phyloP scores from a whole-genome alignment of 1,140 invertebrate species.

The Drosophila asahinai region DNA sequence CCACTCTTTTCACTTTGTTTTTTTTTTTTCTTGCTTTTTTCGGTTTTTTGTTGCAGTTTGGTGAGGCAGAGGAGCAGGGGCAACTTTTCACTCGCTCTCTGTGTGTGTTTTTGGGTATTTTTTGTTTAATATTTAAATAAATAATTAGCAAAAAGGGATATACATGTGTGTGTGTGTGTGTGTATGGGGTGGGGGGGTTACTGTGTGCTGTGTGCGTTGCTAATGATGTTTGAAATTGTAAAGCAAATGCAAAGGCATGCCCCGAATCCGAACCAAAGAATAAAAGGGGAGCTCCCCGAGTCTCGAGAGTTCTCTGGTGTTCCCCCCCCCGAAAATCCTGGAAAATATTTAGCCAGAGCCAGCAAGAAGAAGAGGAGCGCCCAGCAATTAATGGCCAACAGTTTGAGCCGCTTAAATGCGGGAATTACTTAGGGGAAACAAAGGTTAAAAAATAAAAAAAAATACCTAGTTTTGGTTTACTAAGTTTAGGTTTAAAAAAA shows the following conservation, averaged over 20 bases:
- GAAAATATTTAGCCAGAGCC: neutral
- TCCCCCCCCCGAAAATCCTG: neutral
- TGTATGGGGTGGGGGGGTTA: constrained; percentile 1
- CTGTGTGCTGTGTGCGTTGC: constrained; percentile 68
- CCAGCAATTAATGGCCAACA: constrained; percentile 41
- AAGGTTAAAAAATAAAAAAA: too few species aligned
- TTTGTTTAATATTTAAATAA: constrained; percentile 85
- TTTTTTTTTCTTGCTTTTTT: neutral
- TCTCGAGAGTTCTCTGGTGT: constrained; percentile 1
- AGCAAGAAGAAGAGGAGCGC: neutral
- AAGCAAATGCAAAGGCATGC: constrained; percentile 81
- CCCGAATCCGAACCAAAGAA: constrained; percentile 61
- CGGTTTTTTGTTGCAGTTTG: constrained; percentile 65
- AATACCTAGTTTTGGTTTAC: too few species aligned
- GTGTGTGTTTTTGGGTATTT: constrained; percentile 66
- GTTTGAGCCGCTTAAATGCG: constrained; percentile 27
- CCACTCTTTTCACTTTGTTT: constrained; percentile 63
- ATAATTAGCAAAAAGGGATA: constrained; percentile 85
- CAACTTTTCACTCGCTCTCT: constrained; percentile 7
- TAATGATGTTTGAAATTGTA: constrained; percentile 83
- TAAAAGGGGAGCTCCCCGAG: constrained; percentile 1
- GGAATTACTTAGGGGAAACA: neutral
- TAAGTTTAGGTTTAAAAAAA: too few species aligned
- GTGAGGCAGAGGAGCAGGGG: neutral
- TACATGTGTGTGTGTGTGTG: constrained; percentile 23